phyloP scores from a whole-genome alignment of 2,113 vertebrate species.

The Colius striatus region DNA sequence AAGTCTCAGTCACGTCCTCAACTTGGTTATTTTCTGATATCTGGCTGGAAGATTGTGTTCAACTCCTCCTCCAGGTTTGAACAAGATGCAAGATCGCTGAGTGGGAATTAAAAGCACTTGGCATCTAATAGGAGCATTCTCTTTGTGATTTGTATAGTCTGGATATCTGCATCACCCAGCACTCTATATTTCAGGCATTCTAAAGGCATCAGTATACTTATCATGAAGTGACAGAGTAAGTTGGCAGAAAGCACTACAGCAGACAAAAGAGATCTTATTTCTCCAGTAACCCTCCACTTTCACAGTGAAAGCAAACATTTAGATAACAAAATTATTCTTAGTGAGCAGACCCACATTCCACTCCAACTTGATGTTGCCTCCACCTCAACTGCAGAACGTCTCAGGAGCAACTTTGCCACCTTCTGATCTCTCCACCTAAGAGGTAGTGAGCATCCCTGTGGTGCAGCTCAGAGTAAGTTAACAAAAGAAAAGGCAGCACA shows the following conservation, averaged over 20 bases:
- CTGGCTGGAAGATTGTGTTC: neutral
- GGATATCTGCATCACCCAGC: neutral
- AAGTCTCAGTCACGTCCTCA: neutral
- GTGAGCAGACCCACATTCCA: neutral
- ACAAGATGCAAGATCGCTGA: neutral
- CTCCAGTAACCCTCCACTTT: neutral
- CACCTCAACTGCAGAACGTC: neutral
- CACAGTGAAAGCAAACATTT: neutral
- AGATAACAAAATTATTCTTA: neutral
- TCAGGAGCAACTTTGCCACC: neutral
- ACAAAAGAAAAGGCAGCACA: neutral
- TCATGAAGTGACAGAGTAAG: neutral
- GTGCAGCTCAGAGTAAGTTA: neutral
- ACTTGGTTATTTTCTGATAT: too few relatives aligned
- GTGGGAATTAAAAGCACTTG: neutral
- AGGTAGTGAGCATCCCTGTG: neutral
- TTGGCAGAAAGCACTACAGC: neutral
- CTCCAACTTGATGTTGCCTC: too few relatives aligned
- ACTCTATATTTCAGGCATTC: neutral
- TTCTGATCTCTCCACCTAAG: neutral
- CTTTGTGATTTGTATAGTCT: neutral
- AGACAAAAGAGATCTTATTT: neutral
- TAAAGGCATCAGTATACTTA: neutral
- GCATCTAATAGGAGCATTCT: neutral
- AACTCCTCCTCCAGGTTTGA: neutral